Evolutionary conservation across 30 jellyfish, hydroid and myxozoan species (phyloP), one percentile per base, ranked within the genome.

Genomic region (Aurelia aurita): DNA sequence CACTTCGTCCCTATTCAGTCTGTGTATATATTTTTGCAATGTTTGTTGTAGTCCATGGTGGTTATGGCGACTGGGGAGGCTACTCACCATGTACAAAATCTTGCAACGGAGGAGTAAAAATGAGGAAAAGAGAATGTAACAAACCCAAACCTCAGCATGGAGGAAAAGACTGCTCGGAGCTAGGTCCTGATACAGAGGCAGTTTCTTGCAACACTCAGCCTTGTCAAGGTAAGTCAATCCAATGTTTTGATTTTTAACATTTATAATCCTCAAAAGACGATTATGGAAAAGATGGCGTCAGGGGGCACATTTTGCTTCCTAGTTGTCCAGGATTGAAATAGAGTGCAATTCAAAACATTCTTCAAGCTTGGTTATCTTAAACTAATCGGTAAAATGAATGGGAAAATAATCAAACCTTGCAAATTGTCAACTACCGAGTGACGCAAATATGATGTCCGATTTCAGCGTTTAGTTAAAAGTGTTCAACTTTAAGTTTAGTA

Each of bases 211-310:
- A 47, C 57, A 73, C 85, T 11, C 72, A 73, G 14, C 72, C 54
- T 20, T 84, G 93, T 35, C 93, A 88, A 5, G 86, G 93, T 84
- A 69, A 39, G 19, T 18, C 32, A 22, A 4, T 28, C 12, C 9
- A 7, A 19, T 3, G 23, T 63, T 63, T 63, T 63, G 59, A 20
- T 28, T 5, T 35, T 39, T 39, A 8, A 7, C 0, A 39, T 39
- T 5, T 3, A 5, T 39, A n/a, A n/a, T n/a, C n/a, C n/a, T n/a
- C n/a, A n/a, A 14, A 14, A 15, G 51, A 5, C 51, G 9, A 39
- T 0, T 3, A 15, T 0, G 9, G 9, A 68, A 26, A 12, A 25
- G n/a, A n/a, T n/a, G n/a, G n/a, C n/a, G n/a, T n/a, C n/a, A n/a
- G n/a, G n/a, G n/a, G n/a, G n/a, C n/a, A n/a, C n/a, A n/a, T n/a